A percentile compares a stretch with the other conserved stretches of the same genome.
Evolutionary conservation across 2,113 vertebrate species (phyloP).

Genomic region (Dinomys branickii): DNA sequence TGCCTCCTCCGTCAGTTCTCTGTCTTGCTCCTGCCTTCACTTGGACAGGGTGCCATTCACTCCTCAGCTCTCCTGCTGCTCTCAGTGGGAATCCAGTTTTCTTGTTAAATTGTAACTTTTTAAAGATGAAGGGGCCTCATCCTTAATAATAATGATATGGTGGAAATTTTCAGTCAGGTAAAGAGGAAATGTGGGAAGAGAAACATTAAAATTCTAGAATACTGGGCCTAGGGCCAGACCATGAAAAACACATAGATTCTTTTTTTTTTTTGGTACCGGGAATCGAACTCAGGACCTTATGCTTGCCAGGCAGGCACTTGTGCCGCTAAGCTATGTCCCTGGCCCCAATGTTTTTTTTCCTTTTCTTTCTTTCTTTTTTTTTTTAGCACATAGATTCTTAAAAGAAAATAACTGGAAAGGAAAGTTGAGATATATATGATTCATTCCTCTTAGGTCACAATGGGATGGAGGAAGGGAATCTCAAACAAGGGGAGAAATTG

Average conservation of each 20-base stretch:
- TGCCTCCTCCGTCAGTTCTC: not conserved
- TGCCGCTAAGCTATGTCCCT: too few relatives aligned
- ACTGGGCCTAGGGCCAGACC: not conserved
- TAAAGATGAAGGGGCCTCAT: not conserved
- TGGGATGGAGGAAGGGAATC: not conserved
- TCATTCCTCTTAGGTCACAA: not conserved
- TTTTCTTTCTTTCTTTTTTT: too few relatives aligned
- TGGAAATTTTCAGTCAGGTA: not conserved
- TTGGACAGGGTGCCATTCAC: not conserved
- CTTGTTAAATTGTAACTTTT: slow-evolving; percentile 38
- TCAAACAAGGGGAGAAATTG: not conserved
- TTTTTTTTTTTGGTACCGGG: too few relatives aligned
- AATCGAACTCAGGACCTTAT: too few relatives aligned
- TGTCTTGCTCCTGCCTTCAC: not conserved
- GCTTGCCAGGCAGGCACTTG: too few relatives aligned
- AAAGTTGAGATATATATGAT: not conserved
- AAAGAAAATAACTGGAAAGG: not conserved
- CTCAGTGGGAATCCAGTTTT: not conserved
- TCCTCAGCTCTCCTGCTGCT: slow-evolving; percentile 6
- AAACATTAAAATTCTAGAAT: slow-evolving; percentile 25
- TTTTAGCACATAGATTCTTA: not conserved
- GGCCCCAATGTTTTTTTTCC: too few relatives aligned
- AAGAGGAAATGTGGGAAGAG: slow-evolving; percentile 24
- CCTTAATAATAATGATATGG: not conserved
- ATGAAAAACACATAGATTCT: slow-evolving; percentile 4